A percentile compares a stretch with the other conserved stretches of the same genome.
Conservation (phyloP, 2,888 invertebrate genomes). For the Drymonia ruficornis region DNA sequence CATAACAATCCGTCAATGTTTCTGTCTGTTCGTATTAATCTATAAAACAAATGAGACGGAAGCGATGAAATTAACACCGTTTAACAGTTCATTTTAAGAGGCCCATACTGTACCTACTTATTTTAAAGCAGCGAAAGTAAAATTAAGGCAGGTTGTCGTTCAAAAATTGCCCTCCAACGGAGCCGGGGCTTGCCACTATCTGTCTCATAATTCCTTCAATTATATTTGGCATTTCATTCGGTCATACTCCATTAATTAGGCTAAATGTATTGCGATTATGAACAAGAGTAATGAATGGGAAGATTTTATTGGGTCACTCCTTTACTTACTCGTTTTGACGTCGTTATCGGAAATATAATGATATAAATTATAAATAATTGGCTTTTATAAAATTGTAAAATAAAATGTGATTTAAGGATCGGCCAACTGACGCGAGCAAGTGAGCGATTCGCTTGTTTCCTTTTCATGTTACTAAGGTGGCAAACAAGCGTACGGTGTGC, state of each 20-base stretch:
- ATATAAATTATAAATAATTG: too few relatives aligned
- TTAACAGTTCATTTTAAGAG: not conserved
- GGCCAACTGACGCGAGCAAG: too few relatives aligned
- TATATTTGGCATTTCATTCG: slow-evolving; percentile 51
- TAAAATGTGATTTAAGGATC: too few relatives aligned
- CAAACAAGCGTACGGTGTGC: too few relatives aligned
- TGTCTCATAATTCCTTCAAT: slow-evolving; percentile 49
- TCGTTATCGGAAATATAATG: too few relatives aligned
- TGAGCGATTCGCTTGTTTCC: too few relatives aligned
- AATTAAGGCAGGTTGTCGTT: not conserved
- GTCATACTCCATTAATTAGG: slow-evolving; percentile 46
- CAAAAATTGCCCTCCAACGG: not conserved
- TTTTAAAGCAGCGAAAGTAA: not conserved
- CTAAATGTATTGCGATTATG: slow-evolving; percentile 33
- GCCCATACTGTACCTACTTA: not conserved
- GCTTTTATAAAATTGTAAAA: too few relatives aligned
- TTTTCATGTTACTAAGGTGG: too few relatives aligned
- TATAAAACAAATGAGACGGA: slow-evolving; percentile 1
- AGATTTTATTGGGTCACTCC: slow-evolving; percentile 31
- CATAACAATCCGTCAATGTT: not conserved
- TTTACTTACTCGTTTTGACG: slow-evolving; percentile 1
- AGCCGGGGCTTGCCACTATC: slow-evolving; percentile 10
- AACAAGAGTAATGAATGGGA: slow-evolving; percentile 30
- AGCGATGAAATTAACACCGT: not conserved
- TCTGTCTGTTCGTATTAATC: slow-evolving; percentile 1